A percentile compares a stretch with the other conserved stretches of the same genome.
These are phyloP conservation scores for Onthophagus taurus DNA, from an alignment of 1,140 invertebrate species.

Conservation along the genomic window DNA sequence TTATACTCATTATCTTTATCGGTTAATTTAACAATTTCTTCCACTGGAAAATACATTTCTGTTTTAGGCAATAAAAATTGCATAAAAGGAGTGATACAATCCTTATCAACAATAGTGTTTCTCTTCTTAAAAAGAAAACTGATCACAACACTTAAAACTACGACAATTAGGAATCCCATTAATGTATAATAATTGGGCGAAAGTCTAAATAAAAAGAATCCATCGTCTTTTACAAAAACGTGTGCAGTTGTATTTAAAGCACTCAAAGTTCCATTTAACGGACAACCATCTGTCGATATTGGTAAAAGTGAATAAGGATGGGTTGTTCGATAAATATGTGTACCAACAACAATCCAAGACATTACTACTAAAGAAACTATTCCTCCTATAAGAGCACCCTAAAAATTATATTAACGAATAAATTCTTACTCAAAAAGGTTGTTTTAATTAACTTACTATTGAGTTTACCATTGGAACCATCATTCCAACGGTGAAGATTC, in stretches of 20 bases:
- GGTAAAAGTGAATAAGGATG: background rate
- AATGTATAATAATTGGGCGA: conserved; percentile 3
- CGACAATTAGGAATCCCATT: conserved; percentile 2
- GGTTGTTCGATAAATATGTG: background rate
- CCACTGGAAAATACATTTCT: no score
- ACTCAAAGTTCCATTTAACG: background rate
- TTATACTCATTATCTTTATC: no score
- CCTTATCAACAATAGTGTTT: background rate
- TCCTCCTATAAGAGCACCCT: conserved; percentile 5
- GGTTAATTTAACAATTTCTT: no score
- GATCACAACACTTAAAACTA: background rate
- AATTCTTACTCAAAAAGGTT: background rate
- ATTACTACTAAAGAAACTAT: background rate
- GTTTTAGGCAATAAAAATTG: background rate
- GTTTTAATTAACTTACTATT: background rate
- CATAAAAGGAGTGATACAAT: background rate
- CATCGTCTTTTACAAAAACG: background rate
- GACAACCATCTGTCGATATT: background rate
- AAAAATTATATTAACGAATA: conserved; percentile 1
- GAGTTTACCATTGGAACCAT: conserved; percentile 42
- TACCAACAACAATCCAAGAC: conserved; percentile 1
- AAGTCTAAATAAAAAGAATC: conserved; percentile 6
- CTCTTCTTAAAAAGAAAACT: background rate
- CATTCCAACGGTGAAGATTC: conserved; percentile 57
- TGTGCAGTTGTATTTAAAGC: background rate